Evolutionary conservation across 1,140 invertebrate species (phyloP).

Genomic region (Drosophila repleta): DNA sequence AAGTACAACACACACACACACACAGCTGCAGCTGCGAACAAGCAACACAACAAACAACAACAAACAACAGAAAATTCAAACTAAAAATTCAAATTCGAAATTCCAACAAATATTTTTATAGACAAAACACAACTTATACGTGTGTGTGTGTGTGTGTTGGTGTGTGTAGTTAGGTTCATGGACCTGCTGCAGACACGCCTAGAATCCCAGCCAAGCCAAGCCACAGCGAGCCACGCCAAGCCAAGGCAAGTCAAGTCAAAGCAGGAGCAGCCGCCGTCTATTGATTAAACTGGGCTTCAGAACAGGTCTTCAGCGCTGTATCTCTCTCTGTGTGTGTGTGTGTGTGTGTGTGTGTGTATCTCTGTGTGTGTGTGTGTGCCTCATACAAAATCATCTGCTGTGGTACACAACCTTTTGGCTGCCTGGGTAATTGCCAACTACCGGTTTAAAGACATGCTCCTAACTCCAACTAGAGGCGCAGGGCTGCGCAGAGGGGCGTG

Average conservation of each 20-base stretch:
- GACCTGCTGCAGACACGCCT: slow-evolving; percentile 78
- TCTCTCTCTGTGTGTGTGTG: slow-evolving; percentile 22
- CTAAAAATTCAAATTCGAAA: slow-evolving; percentile 71
- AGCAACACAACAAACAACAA: slow-evolving; percentile 26
- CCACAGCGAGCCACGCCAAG: slow-evolving; percentile 27
- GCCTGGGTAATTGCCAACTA: slow-evolving; percentile 67
- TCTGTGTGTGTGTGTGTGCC: slow-evolving; percentile 36
- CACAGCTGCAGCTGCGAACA: slow-evolving; percentile 27
- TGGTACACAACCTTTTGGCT: slow-evolving; percentile 53
- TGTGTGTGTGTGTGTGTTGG: slow-evolving; percentile 30
- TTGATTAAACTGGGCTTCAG: slow-evolving; percentile 78
- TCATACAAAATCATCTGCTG: slow-evolving; percentile 54
- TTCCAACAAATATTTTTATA: slow-evolving; percentile 56
- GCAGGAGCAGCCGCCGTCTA: slow-evolving; percentile 61
- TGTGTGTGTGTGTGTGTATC: slow-evolving; percentile 28
- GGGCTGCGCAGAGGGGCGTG: background rate
- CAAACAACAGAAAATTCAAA: slow-evolving; percentile 45
- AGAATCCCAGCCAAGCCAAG: slow-evolving; percentile 68
- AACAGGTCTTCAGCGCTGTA: slow-evolving; percentile 69
- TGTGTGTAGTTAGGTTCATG: slow-evolving; percentile 71
- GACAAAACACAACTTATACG: slow-evolving; percentile 21
- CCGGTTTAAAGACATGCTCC: slow-evolving; percentile 64
- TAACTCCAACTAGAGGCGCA: slow-evolving; percentile 26
- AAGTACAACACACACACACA: slow-evolving; percentile 29
- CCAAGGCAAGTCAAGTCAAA: slow-evolving; percentile 25